Evolutionary conservation across 2,888 invertebrate genomes (phyloP).

Genomic region (Serripes groenlandicus): DNA sequence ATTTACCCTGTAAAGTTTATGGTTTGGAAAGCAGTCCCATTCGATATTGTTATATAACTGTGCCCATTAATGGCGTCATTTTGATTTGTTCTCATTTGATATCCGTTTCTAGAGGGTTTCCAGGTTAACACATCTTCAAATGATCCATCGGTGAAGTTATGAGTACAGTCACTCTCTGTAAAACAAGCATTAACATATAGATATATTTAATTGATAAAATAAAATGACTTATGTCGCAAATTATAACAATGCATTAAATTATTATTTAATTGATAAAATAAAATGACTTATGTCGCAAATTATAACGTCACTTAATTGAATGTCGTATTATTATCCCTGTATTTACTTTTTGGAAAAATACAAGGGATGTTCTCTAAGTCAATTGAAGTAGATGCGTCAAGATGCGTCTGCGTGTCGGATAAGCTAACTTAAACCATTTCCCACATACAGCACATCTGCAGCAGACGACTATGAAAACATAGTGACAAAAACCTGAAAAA

Average conservation of each 20-base stretch:
- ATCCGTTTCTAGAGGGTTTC: neutral
- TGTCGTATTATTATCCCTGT: neutral
- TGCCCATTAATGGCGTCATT: neutral
- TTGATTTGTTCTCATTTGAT: neutral
- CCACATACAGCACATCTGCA: too few species aligned
- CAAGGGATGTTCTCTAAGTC: too few species aligned
- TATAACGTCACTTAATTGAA: neutral
- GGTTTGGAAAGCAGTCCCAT: neutral
- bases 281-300: neutral
- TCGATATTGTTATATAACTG: neutral
- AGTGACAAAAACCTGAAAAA: too few species aligned
- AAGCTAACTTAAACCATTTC: too few species aligned
- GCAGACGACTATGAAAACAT: too few species aligned
- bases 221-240: neutral
- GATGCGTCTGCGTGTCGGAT: too few species aligned
- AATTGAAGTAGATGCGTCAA: too few species aligned
- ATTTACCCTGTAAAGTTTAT: neutral
- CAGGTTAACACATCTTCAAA: neutral
- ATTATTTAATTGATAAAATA: neutral
- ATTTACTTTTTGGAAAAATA: neutral
- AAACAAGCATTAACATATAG: neutral
- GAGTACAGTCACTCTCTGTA: neutral
- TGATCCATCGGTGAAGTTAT: neutral
- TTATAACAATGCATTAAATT: neutral
- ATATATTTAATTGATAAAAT: neutral